A percentile compares a stretch with the other conserved stretches of the same genome.
Conservation (phyloP, 1,140 invertebrate genomes). For the Palaemon carinicauda region DNA sequence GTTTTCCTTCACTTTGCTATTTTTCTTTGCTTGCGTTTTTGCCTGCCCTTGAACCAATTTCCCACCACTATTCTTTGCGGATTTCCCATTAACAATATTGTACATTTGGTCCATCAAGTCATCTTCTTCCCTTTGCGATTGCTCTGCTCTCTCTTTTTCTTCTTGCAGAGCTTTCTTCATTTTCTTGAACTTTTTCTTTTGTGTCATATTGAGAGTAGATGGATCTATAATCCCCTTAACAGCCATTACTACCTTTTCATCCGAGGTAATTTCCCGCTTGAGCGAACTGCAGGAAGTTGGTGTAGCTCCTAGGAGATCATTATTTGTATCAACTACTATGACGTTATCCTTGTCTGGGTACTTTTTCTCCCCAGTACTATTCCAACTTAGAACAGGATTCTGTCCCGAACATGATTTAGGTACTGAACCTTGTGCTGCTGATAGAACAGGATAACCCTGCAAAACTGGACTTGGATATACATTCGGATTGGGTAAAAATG, state of each 20-base stretch:
- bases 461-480: constrained; percentile 40
- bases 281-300: neutral
- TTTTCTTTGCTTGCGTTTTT: constrained; percentile 24
- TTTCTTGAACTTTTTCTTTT: constrained; percentile 58
- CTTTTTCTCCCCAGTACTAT: constrained; percentile 22
- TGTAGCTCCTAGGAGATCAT: constrained; percentile 27
- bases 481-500: constrained; percentile 53
- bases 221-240: constrained; percentile 54
- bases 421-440: neutral
- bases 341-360: constrained; percentile 53
- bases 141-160: constrained; percentile 44
- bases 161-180: constrained; percentile 43
- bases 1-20: constrained; percentile 32
- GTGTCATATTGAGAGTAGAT: constrained; percentile 52
- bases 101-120: constrained; percentile 60
- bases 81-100: constrained; percentile 48
- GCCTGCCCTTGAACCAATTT: neutral
- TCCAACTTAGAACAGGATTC: constrained; percentile 40
- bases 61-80: neutral
- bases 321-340: constrained; percentile 53
- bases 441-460: constrained; percentile 25
- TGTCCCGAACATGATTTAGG: constrained; percentile 14
- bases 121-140: constrained; percentile 55
- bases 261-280: constrained; percentile 49
- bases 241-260: constrained; percentile 54